phyloP scores from a whole-genome alignment of 2,797 vertebrate genomes.

The Falco rusticolus region DNA sequence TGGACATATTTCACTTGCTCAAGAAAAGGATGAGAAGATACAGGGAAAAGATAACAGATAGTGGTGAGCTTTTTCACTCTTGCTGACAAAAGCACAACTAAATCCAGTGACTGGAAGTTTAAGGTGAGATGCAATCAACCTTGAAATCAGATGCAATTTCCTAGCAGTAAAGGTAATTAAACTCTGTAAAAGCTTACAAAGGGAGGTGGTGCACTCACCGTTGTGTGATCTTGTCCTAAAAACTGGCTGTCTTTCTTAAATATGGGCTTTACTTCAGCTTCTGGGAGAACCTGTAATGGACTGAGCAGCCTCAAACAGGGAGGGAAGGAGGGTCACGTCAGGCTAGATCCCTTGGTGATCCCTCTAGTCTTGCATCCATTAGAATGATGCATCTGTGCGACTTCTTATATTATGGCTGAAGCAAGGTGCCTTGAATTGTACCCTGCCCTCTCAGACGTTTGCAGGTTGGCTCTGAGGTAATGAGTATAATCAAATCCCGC shows the following conservation, averaged over 20 bases:
- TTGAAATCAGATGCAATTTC: conserved; percentile 56
- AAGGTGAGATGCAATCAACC: conserved; percentile 52
- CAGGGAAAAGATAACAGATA: not conserved
- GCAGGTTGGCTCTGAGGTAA: conserved; percentile 36
- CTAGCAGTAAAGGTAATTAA: conserved; percentile 52
- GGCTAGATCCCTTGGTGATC: not conserved
- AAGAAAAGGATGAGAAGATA: not conserved
- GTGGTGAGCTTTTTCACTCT: not conserved
- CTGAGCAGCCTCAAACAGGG: not conserved
- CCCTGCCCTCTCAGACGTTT: conserved; percentile 1
- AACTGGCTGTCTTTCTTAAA: not conserved
- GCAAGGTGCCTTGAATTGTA: conserved; percentile 25
- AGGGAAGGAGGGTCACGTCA: not conserved
- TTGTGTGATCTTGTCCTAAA: not conserved
- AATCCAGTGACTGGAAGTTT: conserved; percentile 60
- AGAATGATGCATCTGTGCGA: not conserved
- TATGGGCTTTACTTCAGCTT: not conserved
- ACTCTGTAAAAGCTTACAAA: not conserved
- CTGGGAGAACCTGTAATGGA: not conserved
- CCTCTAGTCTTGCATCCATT: not conserved
- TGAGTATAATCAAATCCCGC: conserved; percentile 35
- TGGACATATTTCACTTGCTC: not conserved
- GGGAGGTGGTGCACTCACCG: not conserved
- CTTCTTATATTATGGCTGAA: conserved; percentile 9
- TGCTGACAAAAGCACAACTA: conserved; percentile 54